Percentiles rank a stretch among this genome's conserved stretches.
phyloP scores from a whole-genome alignment of 1,140 invertebrate species.

The Drosophila albomicans region DNA sequence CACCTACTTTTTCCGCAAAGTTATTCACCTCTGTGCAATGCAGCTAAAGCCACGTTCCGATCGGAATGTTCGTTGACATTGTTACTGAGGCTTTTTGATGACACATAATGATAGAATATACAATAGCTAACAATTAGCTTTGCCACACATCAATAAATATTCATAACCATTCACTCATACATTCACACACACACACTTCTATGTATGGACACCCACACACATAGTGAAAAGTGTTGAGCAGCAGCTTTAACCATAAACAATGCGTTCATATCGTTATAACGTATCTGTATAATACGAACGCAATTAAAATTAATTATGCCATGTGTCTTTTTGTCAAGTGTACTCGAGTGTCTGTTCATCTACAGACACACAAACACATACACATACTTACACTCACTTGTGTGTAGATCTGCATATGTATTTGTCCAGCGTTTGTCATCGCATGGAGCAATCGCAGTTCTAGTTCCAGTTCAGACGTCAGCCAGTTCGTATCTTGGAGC shows the following conservation, averaged over 20 bases:
- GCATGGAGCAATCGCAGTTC: slow-evolving; percentile 50
- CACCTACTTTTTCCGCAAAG: background rate
- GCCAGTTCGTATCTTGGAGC: slow-evolving; percentile 46
- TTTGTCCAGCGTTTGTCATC: slow-evolving; percentile 70
- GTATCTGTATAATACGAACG: slow-evolving; percentile 34
- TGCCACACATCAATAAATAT: slow-evolving; percentile 73
- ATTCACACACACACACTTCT: slow-evolving; percentile 15
- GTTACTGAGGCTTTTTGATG: slow-evolving; percentile 37
- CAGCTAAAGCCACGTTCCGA: slow-evolving; percentile 7
- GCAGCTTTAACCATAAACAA: slow-evolving; percentile 41
- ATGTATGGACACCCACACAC: slow-evolving; percentile 2
- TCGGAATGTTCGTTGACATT: slow-evolving; percentile 17
- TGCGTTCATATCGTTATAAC: slow-evolving; percentile 8
- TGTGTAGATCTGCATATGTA: slow-evolving; percentile 8
- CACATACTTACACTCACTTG: slow-evolving; percentile 1
- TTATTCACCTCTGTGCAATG: background rate
- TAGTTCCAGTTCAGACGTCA: slow-evolving; percentile 72
- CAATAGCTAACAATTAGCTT: slow-evolving; percentile 43
- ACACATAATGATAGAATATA: slow-evolving; percentile 61
- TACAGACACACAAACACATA: slow-evolving; percentile 4
- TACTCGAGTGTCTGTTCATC: slow-evolving; percentile 53
- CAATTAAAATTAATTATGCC: slow-evolving; percentile 80
- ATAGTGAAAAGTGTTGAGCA: slow-evolving; percentile 26
- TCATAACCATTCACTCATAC: slow-evolving; percentile 57
- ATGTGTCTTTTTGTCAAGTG: slow-evolving; percentile 66